Evolutionary conservation across 2,888 invertebrate genomes (phyloP), one percentile per base, ranked within the genome.

Genomic region (Megalurothrips usitatus): DNA sequence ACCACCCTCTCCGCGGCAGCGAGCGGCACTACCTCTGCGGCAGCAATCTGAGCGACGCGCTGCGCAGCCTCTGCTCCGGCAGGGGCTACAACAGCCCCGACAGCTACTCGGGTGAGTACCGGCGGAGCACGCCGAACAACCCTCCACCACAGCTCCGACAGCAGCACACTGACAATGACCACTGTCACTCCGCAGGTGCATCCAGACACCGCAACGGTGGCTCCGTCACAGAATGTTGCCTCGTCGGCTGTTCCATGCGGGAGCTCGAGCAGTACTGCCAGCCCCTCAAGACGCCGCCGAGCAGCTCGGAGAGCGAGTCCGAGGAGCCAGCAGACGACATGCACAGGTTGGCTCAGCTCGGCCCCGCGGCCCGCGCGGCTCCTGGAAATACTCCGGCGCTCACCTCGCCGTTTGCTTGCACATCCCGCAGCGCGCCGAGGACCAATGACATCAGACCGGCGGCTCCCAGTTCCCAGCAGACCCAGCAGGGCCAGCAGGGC

Each of bases 191-290:
- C 23, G 68, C 26, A 11, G 68, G 23, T 9, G 9, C 23, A 10
- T 75, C 68, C 68, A 43, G 34, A 43, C 26, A 75, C 68, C n/a
- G 68, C 23, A 11, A 68, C 68, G 11, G n/a, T 11, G 68, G 68
- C 23, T 10, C 23, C 26, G 68, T 26, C 26, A 26, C 68, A 48
- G 86, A 87, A 83, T 87, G 87, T 83, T 87, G 87, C 82, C 84
- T 86, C 26, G 84, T 84, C 19, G 52, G 85, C 49, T 87, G 87
- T 83, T 84, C 83, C 48, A 83, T 84, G 58, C 83, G 85, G 6
- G 85, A 86, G 58, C 85, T 87, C 80, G 84, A 86, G 48, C 85
- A 85, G 81, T 87, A 87, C 82, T 87, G 87, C 85, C 87, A 86
- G 81, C 85, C 81, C 8, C 43, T 78, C 10, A 78, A 80, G 19